Conservation (phyloP, 2,113 vertebrate genomes). For the zebrafish (Danio rerio) region DNA sequence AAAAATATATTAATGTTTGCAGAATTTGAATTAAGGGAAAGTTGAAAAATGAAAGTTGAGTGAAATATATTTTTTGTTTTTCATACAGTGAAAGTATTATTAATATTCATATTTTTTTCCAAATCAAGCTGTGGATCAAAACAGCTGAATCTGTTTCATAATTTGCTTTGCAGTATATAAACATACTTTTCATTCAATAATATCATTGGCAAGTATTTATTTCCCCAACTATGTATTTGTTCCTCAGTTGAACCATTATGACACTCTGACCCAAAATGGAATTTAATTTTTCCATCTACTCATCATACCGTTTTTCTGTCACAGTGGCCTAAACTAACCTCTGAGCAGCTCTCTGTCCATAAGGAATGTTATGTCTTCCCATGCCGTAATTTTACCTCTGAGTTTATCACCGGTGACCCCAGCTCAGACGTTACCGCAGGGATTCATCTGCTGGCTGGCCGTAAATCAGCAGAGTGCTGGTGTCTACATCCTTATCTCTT, state of each 20-base stretch:
- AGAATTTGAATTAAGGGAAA: too few species aligned
- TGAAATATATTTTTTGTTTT: too few species aligned
- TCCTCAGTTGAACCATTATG: not conserved
- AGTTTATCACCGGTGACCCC: slow-evolving; percentile 47
- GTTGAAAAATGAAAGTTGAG: too few species aligned
- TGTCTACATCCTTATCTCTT: slow-evolving; percentile 49
- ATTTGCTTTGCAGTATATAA: too few species aligned
- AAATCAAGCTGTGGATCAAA: too few species aligned
- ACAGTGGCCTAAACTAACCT: slow-evolving; percentile 7
- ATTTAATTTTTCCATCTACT: not conserved
- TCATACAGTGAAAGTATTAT: too few species aligned
- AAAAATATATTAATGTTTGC: too few species aligned
- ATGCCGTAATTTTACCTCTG: slow-evolving; percentile 29
- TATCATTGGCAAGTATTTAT: not conserved
- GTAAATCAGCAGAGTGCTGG: slow-evolving; percentile 37
- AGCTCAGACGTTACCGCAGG: slow-evolving; percentile 18
- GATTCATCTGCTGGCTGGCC: slow-evolving; percentile 45
- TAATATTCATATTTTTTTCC: too few species aligned
- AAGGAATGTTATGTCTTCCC: slow-evolving; percentile 27
- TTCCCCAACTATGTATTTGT: not conserved
- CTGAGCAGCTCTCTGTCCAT: not conserved
- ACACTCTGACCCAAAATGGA: not conserved
- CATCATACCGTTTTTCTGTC: not conserved
- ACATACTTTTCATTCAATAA: too few species aligned
- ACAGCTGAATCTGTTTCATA: too few species aligned